These are phyloP conservation scores for Muscicapa adusta DNA, from an alignment of 2,113 vertebrate species.

Conservation along the genomic window DNA sequence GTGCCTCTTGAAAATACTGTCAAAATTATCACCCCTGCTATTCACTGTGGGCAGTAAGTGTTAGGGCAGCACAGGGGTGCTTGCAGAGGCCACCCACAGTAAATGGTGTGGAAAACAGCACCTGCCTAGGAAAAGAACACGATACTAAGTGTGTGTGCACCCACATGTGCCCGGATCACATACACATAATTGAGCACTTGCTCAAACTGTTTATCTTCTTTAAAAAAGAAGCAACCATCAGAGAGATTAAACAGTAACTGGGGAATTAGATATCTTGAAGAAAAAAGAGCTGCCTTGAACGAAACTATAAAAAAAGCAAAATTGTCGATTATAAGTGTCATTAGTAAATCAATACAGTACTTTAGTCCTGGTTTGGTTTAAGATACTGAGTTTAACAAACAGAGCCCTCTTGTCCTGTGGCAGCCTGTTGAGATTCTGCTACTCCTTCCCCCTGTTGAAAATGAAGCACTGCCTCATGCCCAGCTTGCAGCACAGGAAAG, in stretches of 20 bases:
- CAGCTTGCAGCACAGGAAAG: not conserved
- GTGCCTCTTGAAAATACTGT: not conserved
- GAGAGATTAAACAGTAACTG: not conserved
- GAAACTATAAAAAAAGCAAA: not conserved
- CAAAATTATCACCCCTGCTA: not conserved
- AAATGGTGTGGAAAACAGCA: not conserved
- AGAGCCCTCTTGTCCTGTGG: not conserved
- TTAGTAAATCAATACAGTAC: not conserved
- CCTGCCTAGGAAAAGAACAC: not conserved
- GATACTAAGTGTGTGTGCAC: not conserved
- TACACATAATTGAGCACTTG: not conserved
- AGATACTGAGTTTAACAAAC: not conserved
- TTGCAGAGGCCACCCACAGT: not conserved
- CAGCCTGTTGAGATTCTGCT: not conserved
- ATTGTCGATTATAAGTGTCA: not conserved
- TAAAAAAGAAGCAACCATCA: not conserved
- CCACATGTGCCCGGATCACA: not conserved
- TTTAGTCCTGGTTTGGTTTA: not conserved
- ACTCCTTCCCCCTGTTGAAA: not conserved
- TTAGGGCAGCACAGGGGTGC: not conserved
- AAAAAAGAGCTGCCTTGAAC: not conserved
- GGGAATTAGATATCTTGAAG: not conserved
- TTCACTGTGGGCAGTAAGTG: not conserved
- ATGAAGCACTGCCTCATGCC: not conserved
- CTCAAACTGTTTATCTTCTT: not conserved